phyloP scores from a whole-genome alignment of 1,140 invertebrate genomes.

The Trichoplusia ni region DNA sequence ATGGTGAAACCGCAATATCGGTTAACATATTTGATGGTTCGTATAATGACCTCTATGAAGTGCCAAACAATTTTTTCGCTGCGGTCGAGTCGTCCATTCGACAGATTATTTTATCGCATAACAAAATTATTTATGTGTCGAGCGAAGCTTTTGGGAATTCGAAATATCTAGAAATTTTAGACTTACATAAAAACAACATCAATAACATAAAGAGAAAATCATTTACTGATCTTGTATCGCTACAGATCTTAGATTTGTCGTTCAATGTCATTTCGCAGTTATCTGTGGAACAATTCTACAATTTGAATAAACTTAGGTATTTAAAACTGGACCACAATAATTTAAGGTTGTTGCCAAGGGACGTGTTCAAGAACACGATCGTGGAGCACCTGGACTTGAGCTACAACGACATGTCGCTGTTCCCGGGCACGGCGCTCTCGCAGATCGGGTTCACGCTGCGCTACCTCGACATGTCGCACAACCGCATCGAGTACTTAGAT shows the following conservation, averaged over 20 bases:
- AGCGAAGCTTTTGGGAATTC: slow-evolving; percentile 87
- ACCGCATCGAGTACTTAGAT: slow-evolving; percentile 93
- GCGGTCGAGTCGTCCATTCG: slow-evolving; percentile 84
- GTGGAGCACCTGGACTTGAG: slow-evolving; percentile 91
- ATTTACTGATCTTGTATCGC: slow-evolving; percentile 86
- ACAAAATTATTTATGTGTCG: slow-evolving; percentile 86
- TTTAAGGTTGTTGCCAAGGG: slow-evolving; percentile 88
- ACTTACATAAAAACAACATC: slow-evolving; percentile 88
- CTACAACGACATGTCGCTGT: slow-evolving; percentile 89
- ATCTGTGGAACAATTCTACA: slow-evolving; percentile 91
- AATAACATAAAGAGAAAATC: slow-evolving; percentile 87
- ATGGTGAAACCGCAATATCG: slow-evolving; percentile 82
- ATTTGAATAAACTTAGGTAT: slow-evolving; percentile 88
- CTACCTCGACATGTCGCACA: slow-evolving; percentile 89
- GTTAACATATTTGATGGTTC: slow-evolving; percentile 88
- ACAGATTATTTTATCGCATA: slow-evolving; percentile 88
- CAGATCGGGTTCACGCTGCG: slow-evolving; percentile 89
- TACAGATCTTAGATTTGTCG: slow-evolving; percentile 91
- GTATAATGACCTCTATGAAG: slow-evolving; percentile 85
- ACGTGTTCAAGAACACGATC: slow-evolving; percentile 90
- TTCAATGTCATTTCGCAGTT: slow-evolving; percentile 89
- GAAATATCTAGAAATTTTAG: slow-evolving; percentile 87
- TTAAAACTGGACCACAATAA: slow-evolving; percentile 90
- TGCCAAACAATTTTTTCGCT: slow-evolving; percentile 85
- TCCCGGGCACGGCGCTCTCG: slow-evolving; percentile 87